phyloP scores from a whole-genome alignment of 2,113 vertebrate genomes.

The Crotalus tigris region DNA sequence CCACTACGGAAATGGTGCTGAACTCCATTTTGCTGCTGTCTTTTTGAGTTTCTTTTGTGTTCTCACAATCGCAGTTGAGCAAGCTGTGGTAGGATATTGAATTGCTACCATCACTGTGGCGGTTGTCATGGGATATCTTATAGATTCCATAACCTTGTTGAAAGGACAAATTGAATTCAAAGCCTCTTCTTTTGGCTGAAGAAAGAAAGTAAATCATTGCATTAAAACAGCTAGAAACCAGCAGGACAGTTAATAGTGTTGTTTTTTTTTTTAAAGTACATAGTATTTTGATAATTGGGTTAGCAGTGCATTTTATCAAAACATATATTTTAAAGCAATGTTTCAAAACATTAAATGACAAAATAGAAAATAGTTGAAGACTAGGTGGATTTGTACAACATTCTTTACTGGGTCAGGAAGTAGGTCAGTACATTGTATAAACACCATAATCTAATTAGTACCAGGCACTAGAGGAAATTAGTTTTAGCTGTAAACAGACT shows the following conservation, averaged over 20 bases:
- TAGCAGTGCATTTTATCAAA: not conserved
- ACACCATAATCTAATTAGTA: not conserved
- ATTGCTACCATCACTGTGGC: constrained; percentile 57
- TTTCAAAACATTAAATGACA: constrained; percentile 6
- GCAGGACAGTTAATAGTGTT: not conserved
- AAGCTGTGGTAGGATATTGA: constrained; percentile 67
- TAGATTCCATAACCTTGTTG: constrained; percentile 87
- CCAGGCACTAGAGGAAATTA: not conserved
- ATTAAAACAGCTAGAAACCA: not conserved
- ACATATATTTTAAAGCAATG: not conserved
- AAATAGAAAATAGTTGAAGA: not conserved
- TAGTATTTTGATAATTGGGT: not conserved
- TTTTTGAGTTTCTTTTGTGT: constrained; percentile 46
- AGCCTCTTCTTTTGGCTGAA: constrained; percentile 80
- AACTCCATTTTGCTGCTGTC: constrained; percentile 67
- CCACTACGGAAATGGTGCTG: constrained; percentile 71
- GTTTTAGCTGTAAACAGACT: not conserved
- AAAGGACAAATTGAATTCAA: constrained; percentile 92
- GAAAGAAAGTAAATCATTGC: constrained; percentile 23
- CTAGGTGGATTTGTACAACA: not conserved
- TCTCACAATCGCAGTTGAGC: constrained; percentile 66
- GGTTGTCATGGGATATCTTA: constrained; percentile 77
- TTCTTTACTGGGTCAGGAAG: not conserved
- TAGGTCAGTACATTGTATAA: not conserved
- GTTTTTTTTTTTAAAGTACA: not conserved